These are phyloP conservation scores for Pemphredon lugubris DNA, from an alignment of 2,888 invertebrate species.

Conservation along the genomic window DNA sequence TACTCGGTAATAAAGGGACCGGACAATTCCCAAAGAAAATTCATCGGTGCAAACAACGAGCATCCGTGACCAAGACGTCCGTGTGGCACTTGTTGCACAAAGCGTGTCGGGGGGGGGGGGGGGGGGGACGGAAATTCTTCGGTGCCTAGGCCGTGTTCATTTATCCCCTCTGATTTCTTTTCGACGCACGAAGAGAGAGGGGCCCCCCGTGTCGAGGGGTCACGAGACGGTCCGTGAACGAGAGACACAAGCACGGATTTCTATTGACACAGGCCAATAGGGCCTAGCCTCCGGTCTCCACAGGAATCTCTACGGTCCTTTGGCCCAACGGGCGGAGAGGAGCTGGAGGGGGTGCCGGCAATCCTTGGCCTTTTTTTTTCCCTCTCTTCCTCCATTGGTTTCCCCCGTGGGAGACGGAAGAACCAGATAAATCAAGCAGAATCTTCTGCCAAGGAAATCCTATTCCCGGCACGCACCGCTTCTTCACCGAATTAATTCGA, in stretches of 20 bases:
- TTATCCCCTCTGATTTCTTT: conserved; percentile 20
- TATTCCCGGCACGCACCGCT: conserved; percentile 61
- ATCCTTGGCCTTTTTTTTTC: conserved; percentile 69
- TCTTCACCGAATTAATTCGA: conserved; percentile 51
- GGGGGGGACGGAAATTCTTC: conserved; percentile 47
- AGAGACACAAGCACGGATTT: conserved; percentile 67
- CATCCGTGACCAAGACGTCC: conserved; percentile 32
- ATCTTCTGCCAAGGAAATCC: conserved; percentile 33
- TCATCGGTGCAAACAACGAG: conserved; percentile 20
- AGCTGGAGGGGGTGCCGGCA: conserved; percentile 60
- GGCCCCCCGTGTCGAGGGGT: conserved; percentile 64
- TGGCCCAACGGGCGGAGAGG: conserved; percentile 2
- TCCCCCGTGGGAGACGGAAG: conserved; percentile 39
- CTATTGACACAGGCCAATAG: conserved; percentile 69
- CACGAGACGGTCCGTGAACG: conserved; percentile 53
- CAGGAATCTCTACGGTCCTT: conserved; percentile 66
- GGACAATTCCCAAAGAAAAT: conserved; percentile 27
- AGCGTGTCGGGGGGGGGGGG: conserved; percentile 42
- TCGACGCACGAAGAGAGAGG: conserved; percentile 10
- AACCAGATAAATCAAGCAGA: conserved; percentile 38
- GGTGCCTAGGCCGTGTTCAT: conserved; percentile 4
- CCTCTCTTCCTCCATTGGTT: conserved; percentile 9
- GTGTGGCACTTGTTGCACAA: conserved; percentile 70
- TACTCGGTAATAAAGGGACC: conserved; percentile 3
- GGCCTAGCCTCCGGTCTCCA: conserved; percentile 45